phyloP scores from a whole-genome alignment of 2,113 vertebrate genomes.

The Anser brachyrhynchus region DNA sequence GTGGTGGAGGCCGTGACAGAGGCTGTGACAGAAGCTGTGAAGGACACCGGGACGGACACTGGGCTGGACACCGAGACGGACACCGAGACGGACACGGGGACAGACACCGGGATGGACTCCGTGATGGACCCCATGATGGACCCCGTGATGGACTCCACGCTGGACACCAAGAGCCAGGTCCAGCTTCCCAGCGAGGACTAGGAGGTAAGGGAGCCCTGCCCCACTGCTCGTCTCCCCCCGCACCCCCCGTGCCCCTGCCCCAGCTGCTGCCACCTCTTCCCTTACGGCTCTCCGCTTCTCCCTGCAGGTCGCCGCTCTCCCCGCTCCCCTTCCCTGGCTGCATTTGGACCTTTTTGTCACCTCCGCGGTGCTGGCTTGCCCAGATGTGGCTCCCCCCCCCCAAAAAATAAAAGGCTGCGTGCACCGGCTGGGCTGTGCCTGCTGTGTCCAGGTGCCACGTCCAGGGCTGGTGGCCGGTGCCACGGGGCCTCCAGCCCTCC shows the following conservation, averaged over 20 bases:
- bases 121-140: background rate
- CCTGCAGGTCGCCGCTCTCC: background rate
- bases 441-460: fast-evolving
- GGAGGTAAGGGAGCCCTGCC: background rate
- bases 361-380: fast-evolving
- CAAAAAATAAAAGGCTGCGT: fast-evolving
- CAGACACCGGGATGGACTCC: fast-evolving
- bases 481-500: background rate
- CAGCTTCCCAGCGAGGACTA: background rate
- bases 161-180: background rate
- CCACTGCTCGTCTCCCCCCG: background rate
- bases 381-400: fast-evolving
- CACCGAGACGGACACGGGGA: background rate
- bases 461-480: background rate
- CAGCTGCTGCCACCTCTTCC: fast-evolving
- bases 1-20: fast-evolving
- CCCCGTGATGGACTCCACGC: too few species aligned
- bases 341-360: background rate
- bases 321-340: background rate
- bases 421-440: fast-evolving
- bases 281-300: background rate
- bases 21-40: too few species aligned
- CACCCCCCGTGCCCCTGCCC: background rate
- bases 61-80: too few species aligned
- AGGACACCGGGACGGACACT: too few species aligned